Conservation (phyloP, 2,113 vertebrate genomes). For the Tenebrosternarchus preto region DNA sequence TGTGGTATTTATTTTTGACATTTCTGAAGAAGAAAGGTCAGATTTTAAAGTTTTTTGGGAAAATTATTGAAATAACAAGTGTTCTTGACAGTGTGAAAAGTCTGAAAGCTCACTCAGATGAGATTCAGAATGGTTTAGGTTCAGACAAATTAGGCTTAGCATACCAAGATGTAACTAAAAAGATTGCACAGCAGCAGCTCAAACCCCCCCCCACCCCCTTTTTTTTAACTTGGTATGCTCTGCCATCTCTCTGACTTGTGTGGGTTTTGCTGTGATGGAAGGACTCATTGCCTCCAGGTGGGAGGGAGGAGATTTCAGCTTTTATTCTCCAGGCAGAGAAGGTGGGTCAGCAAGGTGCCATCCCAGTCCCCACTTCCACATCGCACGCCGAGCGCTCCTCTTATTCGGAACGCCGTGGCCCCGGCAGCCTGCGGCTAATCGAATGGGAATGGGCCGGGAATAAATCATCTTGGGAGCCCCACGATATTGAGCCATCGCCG, state of each 20-base stretch:
- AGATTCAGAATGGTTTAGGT: slow-evolving; percentile 14
- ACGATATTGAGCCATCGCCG: slow-evolving; percentile 56
- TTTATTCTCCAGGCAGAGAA: slow-evolving; percentile 45
- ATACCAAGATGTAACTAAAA: slow-evolving; percentile 14
- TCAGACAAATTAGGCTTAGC: slow-evolving; percentile 43
- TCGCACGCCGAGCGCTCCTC: slow-evolving; percentile 36
- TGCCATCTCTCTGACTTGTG: slow-evolving; percentile 35
- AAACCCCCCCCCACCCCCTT: slow-evolving; percentile 14
- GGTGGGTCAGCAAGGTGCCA: slow-evolving; percentile 40
- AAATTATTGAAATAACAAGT: slow-evolving; percentile 22
- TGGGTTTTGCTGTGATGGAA: slow-evolving; percentile 48
- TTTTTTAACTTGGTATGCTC: slow-evolving; percentile 36
- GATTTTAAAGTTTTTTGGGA: slow-evolving; percentile 1
- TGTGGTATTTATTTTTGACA: slow-evolving; percentile 30
- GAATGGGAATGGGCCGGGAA: slow-evolving; percentile 57
- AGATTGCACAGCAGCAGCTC: slow-evolving; percentile 13
- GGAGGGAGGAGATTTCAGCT: slow-evolving; percentile 36
- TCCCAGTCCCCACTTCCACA: slow-evolving; percentile 40
- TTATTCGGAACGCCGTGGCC: slow-evolving; percentile 45
- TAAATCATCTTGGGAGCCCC: slow-evolving; percentile 61
- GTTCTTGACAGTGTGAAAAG: not conserved
- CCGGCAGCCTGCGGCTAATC: slow-evolving; percentile 56
- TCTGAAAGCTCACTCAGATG: slow-evolving; percentile 29
- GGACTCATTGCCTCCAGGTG: slow-evolving; percentile 45
- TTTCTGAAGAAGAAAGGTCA: slow-evolving; percentile 14